Percentiles rank a stretch among this genome's conserved stretches.
Conservation (phyloP, 1,140 invertebrate genomes). For the Drosophila serrata region DNA sequence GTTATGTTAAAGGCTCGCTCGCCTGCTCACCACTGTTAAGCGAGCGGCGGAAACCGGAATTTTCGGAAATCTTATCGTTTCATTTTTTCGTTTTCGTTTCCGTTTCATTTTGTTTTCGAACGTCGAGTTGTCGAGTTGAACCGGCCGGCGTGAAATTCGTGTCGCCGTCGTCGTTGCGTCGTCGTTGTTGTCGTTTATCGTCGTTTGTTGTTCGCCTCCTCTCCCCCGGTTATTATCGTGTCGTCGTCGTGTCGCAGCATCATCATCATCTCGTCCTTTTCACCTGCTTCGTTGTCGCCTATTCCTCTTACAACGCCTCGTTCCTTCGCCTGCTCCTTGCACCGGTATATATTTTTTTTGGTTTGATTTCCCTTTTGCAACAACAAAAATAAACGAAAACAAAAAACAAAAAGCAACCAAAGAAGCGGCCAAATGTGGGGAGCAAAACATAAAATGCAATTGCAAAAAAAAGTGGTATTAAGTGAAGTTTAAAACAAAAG, state of each 20-base stretch:
- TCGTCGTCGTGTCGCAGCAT: constrained; percentile 11
- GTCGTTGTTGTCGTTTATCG: constrained; percentile 19
- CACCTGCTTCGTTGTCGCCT: constrained; percentile 9
- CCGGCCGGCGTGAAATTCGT: constrained; percentile 85
- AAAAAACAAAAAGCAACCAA: constrained; percentile 1
- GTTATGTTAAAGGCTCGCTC: constrained; percentile 8
- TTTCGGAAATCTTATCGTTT: constrained; percentile 17
- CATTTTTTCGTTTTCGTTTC: constrained; percentile 22
- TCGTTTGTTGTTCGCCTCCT: constrained; percentile 13
- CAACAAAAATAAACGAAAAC: background rate
- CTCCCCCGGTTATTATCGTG: constrained; percentile 3
- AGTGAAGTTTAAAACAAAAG: constrained; percentile 24
- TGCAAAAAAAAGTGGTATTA: background rate
- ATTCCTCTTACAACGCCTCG: background rate
- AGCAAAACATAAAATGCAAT: constrained; percentile 19
- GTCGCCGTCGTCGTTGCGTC: constrained; percentile 57
- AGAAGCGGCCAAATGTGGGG: background rate
- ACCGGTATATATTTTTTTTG: constrained; percentile 1
- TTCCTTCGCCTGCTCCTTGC: constrained; percentile 3
- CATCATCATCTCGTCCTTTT: constrained; percentile 10
- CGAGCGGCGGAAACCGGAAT: constrained; percentile 18
- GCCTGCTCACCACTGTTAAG: constrained; percentile 12
- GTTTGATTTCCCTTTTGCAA: background rate
- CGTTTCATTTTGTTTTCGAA: constrained; percentile 29
- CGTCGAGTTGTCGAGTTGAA: constrained; percentile 78